A percentile compares a stretch with the other conserved stretches of the same genome.
These are phyloP conservation scores for Zygothrica quintamaculata DNA, from an alignment of 2,888 invertebrate genomes.

Conservation along the genomic window DNA sequence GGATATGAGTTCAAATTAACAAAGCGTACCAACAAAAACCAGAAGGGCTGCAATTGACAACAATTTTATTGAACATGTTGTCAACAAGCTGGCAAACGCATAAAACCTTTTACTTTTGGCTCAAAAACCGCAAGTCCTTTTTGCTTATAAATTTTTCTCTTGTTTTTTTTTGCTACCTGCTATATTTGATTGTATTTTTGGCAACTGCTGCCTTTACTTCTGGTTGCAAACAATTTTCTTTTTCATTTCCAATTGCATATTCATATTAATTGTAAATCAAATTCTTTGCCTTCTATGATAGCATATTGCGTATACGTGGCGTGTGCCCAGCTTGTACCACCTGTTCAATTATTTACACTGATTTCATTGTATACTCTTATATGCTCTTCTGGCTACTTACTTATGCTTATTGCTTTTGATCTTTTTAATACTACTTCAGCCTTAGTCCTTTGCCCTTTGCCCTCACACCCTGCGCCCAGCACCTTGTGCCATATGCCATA, in stretches of 20 bases:
- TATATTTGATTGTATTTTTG: conserved; percentile 21
- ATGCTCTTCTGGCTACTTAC: conserved; percentile 7
- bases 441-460: no score
- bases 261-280: conserved; percentile 14
- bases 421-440: not conserved
- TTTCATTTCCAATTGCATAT: conserved; percentile 1
- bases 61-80: conserved; percentile 8
- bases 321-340: conserved; percentile 21
- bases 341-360: conserved; percentile 54
- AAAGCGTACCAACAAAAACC: no score
- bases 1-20: no score
- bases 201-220: conserved; percentile 9
- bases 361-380: conserved; percentile 33
- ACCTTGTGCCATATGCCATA: not conserved
- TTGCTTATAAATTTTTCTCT: conserved; percentile 16
- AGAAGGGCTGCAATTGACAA: conserved; percentile 29
- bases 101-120: not conserved
- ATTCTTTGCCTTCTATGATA: no score
- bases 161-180: conserved; percentile 1
- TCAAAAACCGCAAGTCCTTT: not conserved
- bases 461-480: no score
- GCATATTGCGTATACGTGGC: conserved; percentile 43
- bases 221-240: not conserved
- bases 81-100: conserved; percentile 9
- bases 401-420: conserved; percentile 37